phyloP scores from a whole-genome alignment of 2,797 vertebrate genomes.

The Hippopotamyrus pictus region DNA sequence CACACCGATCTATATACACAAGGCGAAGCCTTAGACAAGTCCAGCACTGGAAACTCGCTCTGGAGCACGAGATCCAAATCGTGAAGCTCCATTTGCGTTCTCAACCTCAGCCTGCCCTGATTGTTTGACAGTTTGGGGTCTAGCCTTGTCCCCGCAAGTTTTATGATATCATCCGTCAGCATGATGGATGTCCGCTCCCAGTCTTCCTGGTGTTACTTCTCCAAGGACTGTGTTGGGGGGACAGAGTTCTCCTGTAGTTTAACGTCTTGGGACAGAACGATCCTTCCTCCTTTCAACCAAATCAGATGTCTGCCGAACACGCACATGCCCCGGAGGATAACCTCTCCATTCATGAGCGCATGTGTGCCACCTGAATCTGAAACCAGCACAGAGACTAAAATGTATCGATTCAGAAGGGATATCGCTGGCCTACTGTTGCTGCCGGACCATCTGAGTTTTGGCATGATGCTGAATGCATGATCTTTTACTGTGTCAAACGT shows the following conservation, averaged over 20 bases:
- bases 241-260: not conserved
- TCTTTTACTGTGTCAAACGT: not conserved
- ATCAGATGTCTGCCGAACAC: not conserved
- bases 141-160: not conserved
- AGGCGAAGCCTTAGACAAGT: not conserved
- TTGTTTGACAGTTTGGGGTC: not conserved
- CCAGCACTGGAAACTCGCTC: not conserved
- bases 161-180: not conserved
- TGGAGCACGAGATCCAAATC: not conserved
- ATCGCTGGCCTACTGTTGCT: not conserved
- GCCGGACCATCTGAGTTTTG: not conserved
- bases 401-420: slow-evolving; percentile 24
- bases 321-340: slow-evolving; percentile 1
- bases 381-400: slow-evolving; percentile 38
- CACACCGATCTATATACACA: not conserved
- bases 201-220: not conserved
- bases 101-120: not conserved
- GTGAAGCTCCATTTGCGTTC: not conserved
- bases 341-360: slow-evolving; percentile 11
- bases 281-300: not conserved
- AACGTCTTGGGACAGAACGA: not conserved
- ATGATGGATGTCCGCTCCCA: not conserved
- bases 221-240: not conserved
- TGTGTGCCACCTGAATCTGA: slow-evolving; percentile 28
- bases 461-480: not conserved